A percentile compares a stretch with the other conserved stretches of the same genome.
These are phyloP conservation scores for Vandiemenella viatica DNA, from an alignment of 2,888 invertebrate genomes.

Conservation along the genomic window DNA sequence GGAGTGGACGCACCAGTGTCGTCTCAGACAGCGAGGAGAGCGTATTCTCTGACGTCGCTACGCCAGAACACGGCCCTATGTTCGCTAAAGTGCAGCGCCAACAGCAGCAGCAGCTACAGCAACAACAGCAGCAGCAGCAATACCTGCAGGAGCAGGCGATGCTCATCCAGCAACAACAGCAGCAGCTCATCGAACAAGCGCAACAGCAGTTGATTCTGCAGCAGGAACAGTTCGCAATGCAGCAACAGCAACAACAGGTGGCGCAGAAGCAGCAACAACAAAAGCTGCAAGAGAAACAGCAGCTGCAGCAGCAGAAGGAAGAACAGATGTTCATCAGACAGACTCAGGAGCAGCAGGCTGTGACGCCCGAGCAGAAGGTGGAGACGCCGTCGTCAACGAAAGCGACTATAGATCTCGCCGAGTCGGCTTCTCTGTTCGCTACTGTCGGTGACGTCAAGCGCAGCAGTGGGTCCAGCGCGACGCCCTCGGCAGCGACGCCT, in stretches of 20 bases:
- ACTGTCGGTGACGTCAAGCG: constrained; percentile 61
- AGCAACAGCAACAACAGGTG: background rate
- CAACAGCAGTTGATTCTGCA: constrained; percentile 32
- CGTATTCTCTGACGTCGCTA: constrained; percentile 51
- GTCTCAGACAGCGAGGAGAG: constrained; percentile 45
- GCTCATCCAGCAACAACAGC: background rate
- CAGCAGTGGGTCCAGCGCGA: constrained; percentile 19
- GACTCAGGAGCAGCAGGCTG: constrained; percentile 25
- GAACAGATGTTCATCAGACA: constrained; percentile 10
- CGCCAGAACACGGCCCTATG: constrained; percentile 28
- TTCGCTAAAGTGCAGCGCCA: constrained; percentile 42
- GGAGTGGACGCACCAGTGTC: constrained; percentile 45
- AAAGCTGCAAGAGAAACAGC: constrained; percentile 29
- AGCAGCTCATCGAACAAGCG: background rate
- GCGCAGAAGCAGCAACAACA: background rate
- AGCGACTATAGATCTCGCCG: constrained; percentile 3
- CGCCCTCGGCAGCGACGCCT: constrained; percentile 4
- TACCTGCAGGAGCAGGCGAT: constrained; percentile 2
- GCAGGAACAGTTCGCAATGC: constrained; percentile 2
- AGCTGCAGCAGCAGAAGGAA: constrained; percentile 25
- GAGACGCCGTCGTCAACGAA: background rate
- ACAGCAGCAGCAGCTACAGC: background rate
- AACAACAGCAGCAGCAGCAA: background rate
- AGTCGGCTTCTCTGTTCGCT: constrained; percentile 41
- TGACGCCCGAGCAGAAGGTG: constrained; percentile 32